Evolutionary conservation across 2,797 vertebrate species (phyloP), one percentile per base, ranked within the genome.

Genomic region (Clamator glandarius): DNA sequence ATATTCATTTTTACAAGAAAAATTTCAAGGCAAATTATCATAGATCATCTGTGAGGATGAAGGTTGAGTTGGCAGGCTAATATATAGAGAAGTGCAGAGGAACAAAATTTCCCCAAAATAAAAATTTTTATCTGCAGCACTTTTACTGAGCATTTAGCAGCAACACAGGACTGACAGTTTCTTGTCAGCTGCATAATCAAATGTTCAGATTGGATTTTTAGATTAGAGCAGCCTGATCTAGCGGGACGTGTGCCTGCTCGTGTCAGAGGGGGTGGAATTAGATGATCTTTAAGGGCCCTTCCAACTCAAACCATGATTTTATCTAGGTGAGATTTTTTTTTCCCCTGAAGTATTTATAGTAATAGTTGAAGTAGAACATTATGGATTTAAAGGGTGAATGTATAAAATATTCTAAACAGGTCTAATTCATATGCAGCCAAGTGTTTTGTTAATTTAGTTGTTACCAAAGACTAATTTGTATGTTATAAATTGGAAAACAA

Each of bases 21-120:
- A 96, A 91, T 77, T 93, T 50, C 59, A 68, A 68, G 87, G 93
- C 36, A 86, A 91, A 82, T 96, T 84, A 68, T 85, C 46, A 24
- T 39, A 73, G 33, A 83, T 90, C 35, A 50, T 79, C 55, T 85
- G 73, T 84, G 74, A 93, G 70, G 79, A 84, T 85, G 80, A 84
- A 81, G 51, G 15, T 79, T 78, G 28, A 4, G 12, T 90, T 90
- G 52, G 23, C 52, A 69, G 44, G 16, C 55, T 84, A 57, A 41
- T 90, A 82, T 44, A 35, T 8, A 54, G 33, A 81, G 25, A 58
- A 84, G 11, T 48, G 61, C 54, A 89, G 84, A 90, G 62, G 46
- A 86, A 35, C 67, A 35, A 86, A 87, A 48, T 18, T 68, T 88
- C 63, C 9, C 33, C 29, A 93, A 84, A 95, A 74, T 84, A 78